phyloP scores from a whole-genome alignment of 2,113 vertebrate genomes.

The Jaculus jaculus region DNA sequence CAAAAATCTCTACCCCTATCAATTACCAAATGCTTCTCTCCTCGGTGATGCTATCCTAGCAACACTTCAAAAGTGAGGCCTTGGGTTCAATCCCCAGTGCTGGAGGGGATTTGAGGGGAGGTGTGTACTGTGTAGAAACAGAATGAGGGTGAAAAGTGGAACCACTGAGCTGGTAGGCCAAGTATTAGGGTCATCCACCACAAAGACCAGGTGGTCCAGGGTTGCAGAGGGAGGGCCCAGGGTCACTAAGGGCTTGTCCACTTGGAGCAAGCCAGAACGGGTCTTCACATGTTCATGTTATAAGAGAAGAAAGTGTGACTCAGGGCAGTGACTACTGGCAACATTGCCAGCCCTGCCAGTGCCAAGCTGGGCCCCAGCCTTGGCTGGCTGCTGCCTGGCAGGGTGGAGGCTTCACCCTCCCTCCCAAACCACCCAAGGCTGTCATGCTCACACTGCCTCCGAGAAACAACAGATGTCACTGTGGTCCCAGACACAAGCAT shows the following conservation, averaged over 20 bases:
- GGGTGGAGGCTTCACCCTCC: not conserved
- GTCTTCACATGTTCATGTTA: not conserved
- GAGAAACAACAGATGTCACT: not conserved
- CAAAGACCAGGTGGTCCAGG: not conserved
- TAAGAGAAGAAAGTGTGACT: not conserved
- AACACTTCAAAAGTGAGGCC: no score
- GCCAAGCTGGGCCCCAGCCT: not conserved
- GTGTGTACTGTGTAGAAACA: not conserved
- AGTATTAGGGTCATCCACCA: not conserved
- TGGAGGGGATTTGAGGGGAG: not conserved
- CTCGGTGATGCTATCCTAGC: not conserved
- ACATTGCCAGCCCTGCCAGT: not conserved
- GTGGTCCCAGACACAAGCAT: not conserved
- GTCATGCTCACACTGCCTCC: not conserved
- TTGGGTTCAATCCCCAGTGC: not conserved
- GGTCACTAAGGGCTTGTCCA: not conserved
- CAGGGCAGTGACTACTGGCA: no score
- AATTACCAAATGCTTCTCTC: not conserved
- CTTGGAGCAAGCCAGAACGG: not conserved
- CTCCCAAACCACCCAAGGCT: not conserved
- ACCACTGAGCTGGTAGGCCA: not conserved
- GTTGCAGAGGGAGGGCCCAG: not conserved
- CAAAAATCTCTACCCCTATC: not conserved
- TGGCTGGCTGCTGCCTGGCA: no score
- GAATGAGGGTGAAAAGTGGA: not conserved